A percentile compares a stretch with the other conserved stretches of the same genome.
These are phyloP conservation scores for Uromys caudimaculatus DNA, from an alignment of 2,797 vertebrate genomes.

Conservation along the genomic window DNA sequence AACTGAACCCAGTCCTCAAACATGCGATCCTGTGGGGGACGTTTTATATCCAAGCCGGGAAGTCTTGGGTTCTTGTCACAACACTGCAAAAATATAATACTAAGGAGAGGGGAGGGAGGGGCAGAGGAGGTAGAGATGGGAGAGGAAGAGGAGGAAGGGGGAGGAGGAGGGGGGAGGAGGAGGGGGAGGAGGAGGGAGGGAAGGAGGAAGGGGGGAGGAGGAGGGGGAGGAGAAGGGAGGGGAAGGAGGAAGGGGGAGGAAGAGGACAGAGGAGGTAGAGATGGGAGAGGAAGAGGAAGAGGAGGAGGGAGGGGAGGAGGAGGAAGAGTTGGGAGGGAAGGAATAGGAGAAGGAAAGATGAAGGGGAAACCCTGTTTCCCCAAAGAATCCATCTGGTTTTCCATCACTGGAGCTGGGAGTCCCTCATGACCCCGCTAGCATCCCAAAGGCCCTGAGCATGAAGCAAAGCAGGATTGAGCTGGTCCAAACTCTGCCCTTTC, in stretches of 20 bases:
- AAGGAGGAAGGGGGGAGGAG: no score
- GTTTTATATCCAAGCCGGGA: not conserved
- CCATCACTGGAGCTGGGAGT: not conserved
- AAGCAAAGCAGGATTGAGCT: not conserved
- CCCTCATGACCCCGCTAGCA: not conserved
- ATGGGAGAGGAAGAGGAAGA: no score
- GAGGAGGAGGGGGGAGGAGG: fast-evolving
- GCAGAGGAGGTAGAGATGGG: not conserved
- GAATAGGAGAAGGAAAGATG: not conserved
- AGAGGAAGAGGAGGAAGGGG: no score
- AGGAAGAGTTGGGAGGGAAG: not conserved
- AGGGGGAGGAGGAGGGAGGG: not conserved
- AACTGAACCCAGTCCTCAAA: not conserved
- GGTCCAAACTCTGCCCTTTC: not conserved
- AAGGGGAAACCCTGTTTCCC: not conserved
- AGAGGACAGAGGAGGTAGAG: fast-evolving
- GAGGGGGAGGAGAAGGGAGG: no score
- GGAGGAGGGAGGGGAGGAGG: fast-evolving
- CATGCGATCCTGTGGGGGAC: not conserved
- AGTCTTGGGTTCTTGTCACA: not conserved
- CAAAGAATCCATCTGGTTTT: not conserved
- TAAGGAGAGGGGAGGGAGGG: not conserved
- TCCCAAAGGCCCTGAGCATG: not conserved
- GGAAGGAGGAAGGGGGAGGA: no score
- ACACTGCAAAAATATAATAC: not conserved